These are phyloP conservation scores for Phoxinus dragarum DNA, from an alignment of 2,797 vertebrate species.

Conservation along the genomic window DNA sequence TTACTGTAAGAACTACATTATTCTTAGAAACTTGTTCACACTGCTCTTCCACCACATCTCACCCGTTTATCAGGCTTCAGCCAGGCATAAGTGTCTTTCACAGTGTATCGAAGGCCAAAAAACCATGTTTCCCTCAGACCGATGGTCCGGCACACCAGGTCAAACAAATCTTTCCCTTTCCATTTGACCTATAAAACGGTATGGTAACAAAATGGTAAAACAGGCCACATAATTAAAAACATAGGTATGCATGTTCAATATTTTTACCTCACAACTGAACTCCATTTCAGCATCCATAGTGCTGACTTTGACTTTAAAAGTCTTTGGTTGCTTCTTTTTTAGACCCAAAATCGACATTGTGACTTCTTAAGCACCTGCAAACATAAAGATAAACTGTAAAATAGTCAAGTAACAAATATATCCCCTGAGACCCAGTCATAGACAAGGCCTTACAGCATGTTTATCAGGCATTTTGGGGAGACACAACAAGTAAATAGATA, in stretches of 20 bases:
- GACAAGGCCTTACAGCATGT: not conserved
- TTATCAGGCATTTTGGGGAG: not conserved
- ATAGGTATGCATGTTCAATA: not conserved
- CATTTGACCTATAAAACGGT: slow-evolving; percentile 84
- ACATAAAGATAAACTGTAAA: not conserved
- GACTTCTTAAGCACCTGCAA: slow-evolving; percentile 35
- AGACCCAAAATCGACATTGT: slow-evolving; percentile 91
- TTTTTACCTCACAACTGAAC: slow-evolving; percentile 91
- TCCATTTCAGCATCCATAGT: slow-evolving; percentile 96
- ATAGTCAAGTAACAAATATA: not conserved
- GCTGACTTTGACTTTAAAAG: slow-evolving; percentile 92
- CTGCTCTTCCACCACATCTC: slow-evolving; percentile 51
- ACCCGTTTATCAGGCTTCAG: slow-evolving; percentile 92
- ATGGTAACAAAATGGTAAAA: not conserved
- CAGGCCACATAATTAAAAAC: not conserved
- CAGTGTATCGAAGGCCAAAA: slow-evolving; percentile 89
- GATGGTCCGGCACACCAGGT: slow-evolving; percentile 90
- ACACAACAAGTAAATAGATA: too few relatives aligned
- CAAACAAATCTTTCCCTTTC: slow-evolving; percentile 95
- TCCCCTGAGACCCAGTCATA: not conserved
- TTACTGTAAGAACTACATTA: not conserved
- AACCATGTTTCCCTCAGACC: slow-evolving; percentile 94
- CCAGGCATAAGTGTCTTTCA: slow-evolving; percentile 91
- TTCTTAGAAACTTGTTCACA: not conserved
- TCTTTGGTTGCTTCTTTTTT: slow-evolving; percentile 93